A percentile compares a stretch with the other conserved stretches of the same genome.
Evolutionary conservation across 2,888 invertebrate genomes (phyloP).

Genomic region (Rosalia funebris): DNA sequence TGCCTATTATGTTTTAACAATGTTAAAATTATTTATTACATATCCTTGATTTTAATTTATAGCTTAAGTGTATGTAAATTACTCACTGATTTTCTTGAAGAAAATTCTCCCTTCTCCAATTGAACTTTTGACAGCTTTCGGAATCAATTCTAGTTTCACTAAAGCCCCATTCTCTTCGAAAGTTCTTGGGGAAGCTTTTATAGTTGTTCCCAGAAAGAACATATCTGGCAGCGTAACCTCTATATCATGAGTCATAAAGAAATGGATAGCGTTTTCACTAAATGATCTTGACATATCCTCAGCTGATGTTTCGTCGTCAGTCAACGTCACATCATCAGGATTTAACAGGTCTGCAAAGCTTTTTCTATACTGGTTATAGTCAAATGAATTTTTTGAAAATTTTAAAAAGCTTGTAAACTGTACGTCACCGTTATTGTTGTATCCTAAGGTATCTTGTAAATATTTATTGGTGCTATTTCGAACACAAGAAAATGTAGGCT

Average conservation of each 20-base stretch:
- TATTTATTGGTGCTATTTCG: constrained; percentile 82
- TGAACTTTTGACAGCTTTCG: constrained; percentile 59
- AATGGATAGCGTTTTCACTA: constrained; percentile 71
- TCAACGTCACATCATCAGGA: constrained; percentile 10
- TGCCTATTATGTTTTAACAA: too few species aligned
- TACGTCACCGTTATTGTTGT: constrained; percentile 52
- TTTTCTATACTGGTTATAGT: constrained; percentile 45
- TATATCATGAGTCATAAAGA: constrained; percentile 81
- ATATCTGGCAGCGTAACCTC: constrained; percentile 77
- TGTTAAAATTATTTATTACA: too few species aligned
- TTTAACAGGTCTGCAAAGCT: constrained; percentile 9
- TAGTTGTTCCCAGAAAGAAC: constrained; percentile 77
- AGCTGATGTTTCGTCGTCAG: constrained; percentile 67
- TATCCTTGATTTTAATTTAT: too few species aligned
- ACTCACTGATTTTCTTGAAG: constrained; percentile 77
- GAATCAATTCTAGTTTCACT: constrained; percentile 77
- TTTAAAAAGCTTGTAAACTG: constrained; percentile 69
- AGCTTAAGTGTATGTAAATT: too few species aligned
- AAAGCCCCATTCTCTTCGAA: constrained; percentile 80
- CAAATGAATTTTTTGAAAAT: constrained; percentile 55
- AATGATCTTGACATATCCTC: constrained; percentile 80
- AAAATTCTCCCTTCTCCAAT: constrained; percentile 68
- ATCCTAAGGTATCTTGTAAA: constrained; percentile 73
- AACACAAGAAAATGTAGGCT: constrained; percentile 77
- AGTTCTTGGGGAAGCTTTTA: constrained; percentile 79